Evolutionary conservation across 2,888 invertebrate species (phyloP), one percentile per base, ranked within the genome.

Genomic region (Amphipyra tragopoginis): DNA sequence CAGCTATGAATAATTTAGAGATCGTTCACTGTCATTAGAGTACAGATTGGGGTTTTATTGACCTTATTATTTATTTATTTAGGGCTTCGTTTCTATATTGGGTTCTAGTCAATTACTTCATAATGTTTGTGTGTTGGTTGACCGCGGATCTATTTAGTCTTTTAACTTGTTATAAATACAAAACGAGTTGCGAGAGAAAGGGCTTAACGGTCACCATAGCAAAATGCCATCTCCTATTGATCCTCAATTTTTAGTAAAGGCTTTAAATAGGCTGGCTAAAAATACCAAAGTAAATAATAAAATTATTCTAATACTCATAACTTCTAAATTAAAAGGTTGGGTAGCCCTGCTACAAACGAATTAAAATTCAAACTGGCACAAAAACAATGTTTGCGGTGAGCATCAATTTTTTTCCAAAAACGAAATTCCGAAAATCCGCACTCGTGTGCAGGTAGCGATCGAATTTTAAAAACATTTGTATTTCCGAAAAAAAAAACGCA

Each of bases 321-420:
- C 6, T 48, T 61, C 33, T 53, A 52, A 44, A 43, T 15, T 42
- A 13, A 70, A 79, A 79, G 64, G 88, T 89, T 89, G 66, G 34
- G 51, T 33, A 86, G 65, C 82, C 61, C 90, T 88, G 88, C 15
- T 13, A 61, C 54, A 62, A 64, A 64, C 72, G 70, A 73, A 82
- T 84, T 81, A 78, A 75, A 82, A 83, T 86, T 85, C 84, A 83
- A 83, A 84, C 82, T 74, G 61, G 54, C 75, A 93, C 86, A 94
- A 93, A 93, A 93, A 93, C 94, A 93, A 93, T 93, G 93, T 93
- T 93, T 93, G 93, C 89, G 94, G 94, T 90, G 91, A 91, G 88
- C 91, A 89, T 91, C 82, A 84, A 79, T 69, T 86, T 93, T 94
- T 92, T 94, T 93, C 86, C 79, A 91, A 91, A 91, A 85, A 85